A percentile compares a stretch with the other conserved stretches of the same genome.
phyloP scores from a whole-genome alignment of 2,888 invertebrate species.

The Cremastinae sp. region DNA sequence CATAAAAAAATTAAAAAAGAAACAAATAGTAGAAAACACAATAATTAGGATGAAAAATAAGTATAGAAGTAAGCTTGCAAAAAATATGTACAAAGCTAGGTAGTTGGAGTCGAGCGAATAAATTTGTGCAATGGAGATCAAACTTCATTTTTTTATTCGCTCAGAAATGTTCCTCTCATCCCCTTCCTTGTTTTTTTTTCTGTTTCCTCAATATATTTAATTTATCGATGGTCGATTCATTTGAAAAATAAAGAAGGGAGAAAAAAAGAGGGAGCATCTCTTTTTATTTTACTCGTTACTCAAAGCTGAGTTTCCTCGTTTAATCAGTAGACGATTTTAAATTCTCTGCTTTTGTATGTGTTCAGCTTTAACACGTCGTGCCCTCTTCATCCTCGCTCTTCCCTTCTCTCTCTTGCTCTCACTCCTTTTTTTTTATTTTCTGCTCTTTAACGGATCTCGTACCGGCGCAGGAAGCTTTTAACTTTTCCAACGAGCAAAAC shows the following conservation, averaged over 20 bases:
- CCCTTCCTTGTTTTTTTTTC: background rate
- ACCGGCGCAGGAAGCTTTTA: slow-evolving; percentile 47
- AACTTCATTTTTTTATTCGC: too few relatives aligned
- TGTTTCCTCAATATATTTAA: slow-evolving; percentile 6
- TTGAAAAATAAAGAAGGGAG: background rate
- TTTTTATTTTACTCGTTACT: slow-evolving; percentile 14
- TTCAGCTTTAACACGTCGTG: slow-evolving; percentile 26
- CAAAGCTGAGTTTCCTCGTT: slow-evolving; percentile 40
- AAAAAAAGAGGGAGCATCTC: slow-evolving; percentile 27
- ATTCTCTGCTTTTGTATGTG: slow-evolving; percentile 8
- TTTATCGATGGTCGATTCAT: slow-evolving; percentile 7
- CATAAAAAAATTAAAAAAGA: too few relatives aligned
- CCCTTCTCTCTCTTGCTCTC: slow-evolving; percentile 26
- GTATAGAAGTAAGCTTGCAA: too few relatives aligned
- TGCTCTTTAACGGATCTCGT: slow-evolving; percentile 31
- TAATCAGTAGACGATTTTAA: slow-evolving; percentile 39
- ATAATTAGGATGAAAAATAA: too few relatives aligned
- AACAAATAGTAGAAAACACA: too few relatives aligned
- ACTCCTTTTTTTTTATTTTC: slow-evolving; percentile 19
- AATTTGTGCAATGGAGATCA: too few relatives aligned
- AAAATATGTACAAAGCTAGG: too few relatives aligned
- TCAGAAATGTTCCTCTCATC: background rate
- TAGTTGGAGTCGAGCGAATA: too few relatives aligned
- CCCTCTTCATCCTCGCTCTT: too few relatives aligned
- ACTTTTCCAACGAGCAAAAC: slow-evolving; percentile 40